Percentiles rank a stretch among this genome's conserved stretches.
Conservation (phyloP, 2,113 vertebrate species). For the Trachemys scripta region DNA sequence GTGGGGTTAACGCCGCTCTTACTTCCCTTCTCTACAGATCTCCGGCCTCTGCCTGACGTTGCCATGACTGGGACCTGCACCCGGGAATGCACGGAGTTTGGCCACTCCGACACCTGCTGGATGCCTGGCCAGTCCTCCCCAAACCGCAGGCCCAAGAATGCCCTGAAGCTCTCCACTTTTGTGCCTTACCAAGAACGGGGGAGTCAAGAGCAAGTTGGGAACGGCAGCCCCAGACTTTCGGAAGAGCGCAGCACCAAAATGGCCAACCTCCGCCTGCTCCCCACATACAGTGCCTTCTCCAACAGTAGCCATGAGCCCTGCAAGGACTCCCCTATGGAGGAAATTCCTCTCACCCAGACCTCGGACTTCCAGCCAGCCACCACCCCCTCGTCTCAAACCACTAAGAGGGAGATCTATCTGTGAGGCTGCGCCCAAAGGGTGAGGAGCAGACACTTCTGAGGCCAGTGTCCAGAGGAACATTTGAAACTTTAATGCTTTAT, state of each 20-base stretch:
- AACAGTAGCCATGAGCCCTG: conserved; percentile 93
- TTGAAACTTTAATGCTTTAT: conserved; percentile 71
- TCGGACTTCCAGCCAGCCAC: conserved; percentile 92
- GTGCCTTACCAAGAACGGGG: conserved; percentile 99
- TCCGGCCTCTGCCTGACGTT: conserved; percentile 95
- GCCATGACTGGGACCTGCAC: conserved; percentile 99
- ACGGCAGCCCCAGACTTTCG: conserved; percentile 93
- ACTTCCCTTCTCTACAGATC: conserved; percentile 81
- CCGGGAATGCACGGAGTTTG: conserved; percentile 96
- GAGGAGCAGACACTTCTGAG: conserved; percentile 50
- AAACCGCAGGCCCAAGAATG: conserved; percentile 90
- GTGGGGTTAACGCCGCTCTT: neutral
- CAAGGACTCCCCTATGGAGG: conserved; percentile 95
- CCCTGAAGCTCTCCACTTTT: conserved; percentile 97
- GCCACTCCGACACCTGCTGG: conserved; percentile 98
- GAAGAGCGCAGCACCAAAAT: conserved; percentile 95
- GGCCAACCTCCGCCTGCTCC: conserved; percentile 96
- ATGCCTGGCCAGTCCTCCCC: conserved; percentile 98
- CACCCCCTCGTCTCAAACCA: conserved; percentile 91
- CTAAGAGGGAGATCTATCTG: conserved; percentile 99
- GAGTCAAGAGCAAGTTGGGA: conserved; percentile 92
- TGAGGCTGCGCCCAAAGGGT: conserved; percentile 81
- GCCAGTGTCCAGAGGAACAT: conserved; percentile 71
- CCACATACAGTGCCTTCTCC: conserved; percentile 98
- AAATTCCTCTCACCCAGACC: conserved; percentile 97